A percentile compares a stretch with the other conserved stretches of the same genome.
Evolutionary conservation across 2,888 invertebrate species (phyloP).

Genomic region (Pristionchus arcanus): DNA sequence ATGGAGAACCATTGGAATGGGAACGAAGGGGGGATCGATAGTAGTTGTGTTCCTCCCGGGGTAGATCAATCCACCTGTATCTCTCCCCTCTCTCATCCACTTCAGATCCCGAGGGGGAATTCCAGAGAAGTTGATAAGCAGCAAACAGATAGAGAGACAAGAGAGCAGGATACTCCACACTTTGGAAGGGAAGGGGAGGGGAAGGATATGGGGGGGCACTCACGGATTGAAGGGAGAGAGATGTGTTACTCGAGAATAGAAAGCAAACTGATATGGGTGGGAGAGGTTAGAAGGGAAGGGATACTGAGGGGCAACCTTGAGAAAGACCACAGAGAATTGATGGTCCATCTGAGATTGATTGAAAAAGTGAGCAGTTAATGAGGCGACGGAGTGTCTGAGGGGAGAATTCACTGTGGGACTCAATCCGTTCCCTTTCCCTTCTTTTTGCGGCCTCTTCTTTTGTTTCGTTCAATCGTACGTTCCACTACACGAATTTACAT

Average conservation of each 20-base stretch:
- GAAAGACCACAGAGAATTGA: background rate
- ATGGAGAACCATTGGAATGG: background rate
- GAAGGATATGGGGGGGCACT: background rate
- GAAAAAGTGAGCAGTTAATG: conserved; percentile 18
- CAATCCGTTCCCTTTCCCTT: background rate
- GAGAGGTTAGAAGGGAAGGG: conserved; percentile 20
- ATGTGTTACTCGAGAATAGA: conserved; percentile 47
- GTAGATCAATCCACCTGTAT: conserved; percentile 39
- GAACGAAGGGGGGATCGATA: conserved; percentile 22
- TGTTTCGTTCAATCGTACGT: conserved; percentile 13
- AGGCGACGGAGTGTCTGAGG: background rate
- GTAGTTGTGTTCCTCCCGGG: background rate
- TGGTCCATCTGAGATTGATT: background rate
- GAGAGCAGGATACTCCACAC: conserved; percentile 46
- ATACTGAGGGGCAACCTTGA: conserved; percentile 23
- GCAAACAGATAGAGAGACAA: conserved; percentile 32
- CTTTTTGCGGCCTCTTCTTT: conserved; percentile 24
- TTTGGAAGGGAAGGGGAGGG: background rate
- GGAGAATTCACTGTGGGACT: background rate
- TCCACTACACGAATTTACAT: conserved; percentile 45
- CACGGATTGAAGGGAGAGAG: conserved; percentile 2
- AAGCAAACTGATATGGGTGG: conserved; percentile 48
- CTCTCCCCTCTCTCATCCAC: conserved; percentile 4
- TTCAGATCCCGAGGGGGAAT: conserved; percentile 43
- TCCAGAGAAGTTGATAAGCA: conserved; percentile 37